Conservation (phyloP, 1,140 invertebrate genomes). For the Penaeus chinensis region DNA sequence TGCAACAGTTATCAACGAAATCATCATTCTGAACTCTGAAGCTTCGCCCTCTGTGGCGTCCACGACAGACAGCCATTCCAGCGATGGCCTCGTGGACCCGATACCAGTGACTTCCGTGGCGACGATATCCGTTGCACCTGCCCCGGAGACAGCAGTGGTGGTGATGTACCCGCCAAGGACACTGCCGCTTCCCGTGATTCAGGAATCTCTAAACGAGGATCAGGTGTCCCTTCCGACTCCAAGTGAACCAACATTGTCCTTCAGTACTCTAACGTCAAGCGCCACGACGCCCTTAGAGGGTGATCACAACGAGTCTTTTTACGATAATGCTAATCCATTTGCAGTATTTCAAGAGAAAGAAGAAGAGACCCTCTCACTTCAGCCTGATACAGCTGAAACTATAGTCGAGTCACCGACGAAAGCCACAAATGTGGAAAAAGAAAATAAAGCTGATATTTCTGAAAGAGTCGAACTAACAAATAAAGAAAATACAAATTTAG, state of each 20-base stretch:
- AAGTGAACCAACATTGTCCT: slow-evolving; percentile 23
- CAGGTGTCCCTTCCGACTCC: slow-evolving; percentile 34
- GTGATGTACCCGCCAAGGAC: slow-evolving; percentile 27
- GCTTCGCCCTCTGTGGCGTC: not conserved
- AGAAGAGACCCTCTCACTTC: not conserved
- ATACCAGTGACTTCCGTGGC: slow-evolving; percentile 36
- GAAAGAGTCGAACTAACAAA: too few species aligned
- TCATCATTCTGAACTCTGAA: not conserved
- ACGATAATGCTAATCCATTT: slow-evolving; percentile 61
- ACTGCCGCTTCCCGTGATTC: slow-evolving; percentile 49
- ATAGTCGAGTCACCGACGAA: too few species aligned
- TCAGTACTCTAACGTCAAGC: slow-evolving; percentile 36
- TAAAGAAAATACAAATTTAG: too few species aligned
- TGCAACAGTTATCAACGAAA: not conserved
- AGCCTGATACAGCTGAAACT: too few species aligned
- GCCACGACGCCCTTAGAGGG: slow-evolving; percentile 31
- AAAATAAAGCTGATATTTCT: too few species aligned
- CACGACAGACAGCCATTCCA: not conserved
- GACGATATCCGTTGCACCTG: slow-evolving; percentile 31
- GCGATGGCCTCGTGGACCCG: slow-evolving; percentile 1
- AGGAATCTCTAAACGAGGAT: slow-evolving; percentile 44
- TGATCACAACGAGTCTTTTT: slow-evolving; percentile 48
- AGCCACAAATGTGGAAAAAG: too few species aligned
- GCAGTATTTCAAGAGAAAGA: slow-evolving; percentile 38
- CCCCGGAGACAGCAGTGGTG: slow-evolving; percentile 10